These are phyloP conservation scores for Drosophila birchii DNA, from an alignment of 2,888 invertebrate genomes.

Conservation along the genomic window DNA sequence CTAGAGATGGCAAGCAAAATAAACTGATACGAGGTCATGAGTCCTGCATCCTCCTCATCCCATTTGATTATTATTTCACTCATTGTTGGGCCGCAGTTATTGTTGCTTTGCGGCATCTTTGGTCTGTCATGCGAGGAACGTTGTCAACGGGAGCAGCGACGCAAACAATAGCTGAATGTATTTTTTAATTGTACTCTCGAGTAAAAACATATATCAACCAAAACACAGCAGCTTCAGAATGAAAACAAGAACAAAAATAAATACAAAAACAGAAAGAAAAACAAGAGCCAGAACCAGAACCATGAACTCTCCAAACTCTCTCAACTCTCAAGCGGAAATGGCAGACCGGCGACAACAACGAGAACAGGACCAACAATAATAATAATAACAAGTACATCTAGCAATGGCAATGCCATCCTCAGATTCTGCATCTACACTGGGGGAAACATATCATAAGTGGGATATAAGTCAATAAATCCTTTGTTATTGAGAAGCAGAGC, in stretches of 20 bases:
- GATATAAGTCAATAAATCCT: not conserved
- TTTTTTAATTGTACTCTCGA: constrained; percentile 80
- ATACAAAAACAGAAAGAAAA: constrained; percentile 37
- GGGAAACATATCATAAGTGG: not conserved
- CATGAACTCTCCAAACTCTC: constrained; percentile 68
- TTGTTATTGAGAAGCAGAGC: not conserved
- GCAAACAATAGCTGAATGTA: constrained; percentile 75
- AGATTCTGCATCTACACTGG: constrained; percentile 33
- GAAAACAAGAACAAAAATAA: constrained; percentile 14
- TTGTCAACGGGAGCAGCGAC: constrained; percentile 58
- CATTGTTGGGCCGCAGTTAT: constrained; percentile 48
- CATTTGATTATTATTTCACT: constrained; percentile 68
- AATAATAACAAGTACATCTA: constrained; percentile 52
- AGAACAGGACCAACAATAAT: constrained; percentile 54
- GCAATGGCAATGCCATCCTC: constrained; percentile 58
- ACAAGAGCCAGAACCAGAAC: constrained; percentile 37
- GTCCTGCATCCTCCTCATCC: constrained; percentile 34
- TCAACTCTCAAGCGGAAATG: constrained; percentile 71
- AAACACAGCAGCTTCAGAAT: constrained; percentile 38
- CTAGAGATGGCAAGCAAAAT: constrained; percentile 45
- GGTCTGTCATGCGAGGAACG: constrained; percentile 67
- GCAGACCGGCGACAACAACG: constrained; percentile 72
- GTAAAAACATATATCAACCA: constrained; percentile 66
- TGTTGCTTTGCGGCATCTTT: constrained; percentile 73
- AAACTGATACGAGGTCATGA: constrained; percentile 61